Evolutionary conservation across 1,140 invertebrate species (phyloP).

Genomic region (Papilio helenus): DNA sequence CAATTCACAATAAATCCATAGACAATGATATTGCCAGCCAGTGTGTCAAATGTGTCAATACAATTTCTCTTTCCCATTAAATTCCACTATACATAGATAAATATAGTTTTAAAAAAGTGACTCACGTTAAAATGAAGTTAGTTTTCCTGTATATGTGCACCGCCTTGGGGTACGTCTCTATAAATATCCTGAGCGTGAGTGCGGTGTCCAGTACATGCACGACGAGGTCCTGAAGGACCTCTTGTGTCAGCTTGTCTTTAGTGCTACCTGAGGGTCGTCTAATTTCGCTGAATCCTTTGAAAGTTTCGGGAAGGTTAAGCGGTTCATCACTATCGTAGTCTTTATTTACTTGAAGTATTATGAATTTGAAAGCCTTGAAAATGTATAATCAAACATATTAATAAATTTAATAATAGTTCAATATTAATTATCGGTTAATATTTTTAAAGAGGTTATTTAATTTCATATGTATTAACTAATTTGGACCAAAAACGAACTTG

Average conservation of each 20-base stretch:
- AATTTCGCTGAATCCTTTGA: constrained; percentile 77
- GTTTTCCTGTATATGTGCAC: constrained; percentile 82
- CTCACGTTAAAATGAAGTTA: constrained; percentile 84
- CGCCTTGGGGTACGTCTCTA: constrained; percentile 85
- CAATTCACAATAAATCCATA: no score
- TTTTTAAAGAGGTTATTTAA: constrained; percentile 2
- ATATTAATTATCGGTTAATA: constrained; percentile 53
- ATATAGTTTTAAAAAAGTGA: constrained; percentile 2
- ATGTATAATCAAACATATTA: constrained; percentile 31
- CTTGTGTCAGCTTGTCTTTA: constrained; percentile 73
- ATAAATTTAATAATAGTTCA: constrained; percentile 54
- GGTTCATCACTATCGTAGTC: constrained; percentile 80
- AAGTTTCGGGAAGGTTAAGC: constrained; percentile 79
- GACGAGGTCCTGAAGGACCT: constrained; percentile 87
- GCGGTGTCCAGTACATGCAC: constrained; percentile 88
- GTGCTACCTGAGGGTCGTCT: constrained; percentile 59
- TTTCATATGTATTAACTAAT: not conserved
- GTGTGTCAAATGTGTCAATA: no score
- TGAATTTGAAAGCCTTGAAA: constrained; percentile 77
- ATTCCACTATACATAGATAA: no score
- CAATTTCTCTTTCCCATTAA: no score
- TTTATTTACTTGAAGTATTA: constrained; percentile 81
- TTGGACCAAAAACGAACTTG: no score
- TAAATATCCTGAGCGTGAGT: constrained; percentile 86
- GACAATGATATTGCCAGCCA: no score